These are phyloP conservation scores for Hippoglossus stenolepis DNA, from an alignment of 2,113 vertebrate species.

Conservation along the genomic window DNA sequence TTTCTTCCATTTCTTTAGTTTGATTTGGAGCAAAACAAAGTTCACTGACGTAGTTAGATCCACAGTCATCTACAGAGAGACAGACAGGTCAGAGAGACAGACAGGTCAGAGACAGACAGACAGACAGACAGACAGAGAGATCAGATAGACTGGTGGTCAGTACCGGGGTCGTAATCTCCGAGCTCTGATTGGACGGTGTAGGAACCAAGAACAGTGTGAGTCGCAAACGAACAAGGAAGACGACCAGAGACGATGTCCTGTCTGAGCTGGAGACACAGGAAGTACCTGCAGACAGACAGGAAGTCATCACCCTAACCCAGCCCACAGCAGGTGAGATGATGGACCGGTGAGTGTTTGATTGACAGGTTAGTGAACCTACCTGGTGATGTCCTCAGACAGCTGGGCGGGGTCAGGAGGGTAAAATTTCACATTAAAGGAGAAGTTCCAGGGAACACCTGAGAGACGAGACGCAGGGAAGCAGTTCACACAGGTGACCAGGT, in stretches of 20 bases:
- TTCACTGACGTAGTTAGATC: constrained; percentile 88
- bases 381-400: constrained; percentile 97
- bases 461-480: neutral
- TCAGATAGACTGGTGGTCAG: neutral
- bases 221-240: constrained; percentile 95
- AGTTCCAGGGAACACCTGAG: constrained; percentile 94
- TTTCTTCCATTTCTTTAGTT: constrained; percentile 95
- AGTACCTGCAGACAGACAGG: constrained; percentile 86
- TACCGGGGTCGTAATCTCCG: constrained; percentile 90
- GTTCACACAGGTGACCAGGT: neutral
- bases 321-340: neutral
- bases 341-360: neutral
- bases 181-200: constrained; percentile 96
- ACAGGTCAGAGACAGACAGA: constrained; percentile 2
- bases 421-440: constrained; percentile 97
- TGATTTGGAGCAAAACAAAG: constrained; percentile 94
- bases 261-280: constrained; percentile 94
- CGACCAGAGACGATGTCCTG: constrained; percentile 93
- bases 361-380: constrained; percentile 76
- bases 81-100: constrained; percentile 11
- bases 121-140: neutral
- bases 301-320: neutral
- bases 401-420: constrained; percentile 95
- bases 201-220: constrained; percentile 92
- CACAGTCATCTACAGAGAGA: constrained; percentile 83